Base-by-base conservation (phyloP, 2,797 vertebrate species). In the Jordanella pulchra region DNA sequence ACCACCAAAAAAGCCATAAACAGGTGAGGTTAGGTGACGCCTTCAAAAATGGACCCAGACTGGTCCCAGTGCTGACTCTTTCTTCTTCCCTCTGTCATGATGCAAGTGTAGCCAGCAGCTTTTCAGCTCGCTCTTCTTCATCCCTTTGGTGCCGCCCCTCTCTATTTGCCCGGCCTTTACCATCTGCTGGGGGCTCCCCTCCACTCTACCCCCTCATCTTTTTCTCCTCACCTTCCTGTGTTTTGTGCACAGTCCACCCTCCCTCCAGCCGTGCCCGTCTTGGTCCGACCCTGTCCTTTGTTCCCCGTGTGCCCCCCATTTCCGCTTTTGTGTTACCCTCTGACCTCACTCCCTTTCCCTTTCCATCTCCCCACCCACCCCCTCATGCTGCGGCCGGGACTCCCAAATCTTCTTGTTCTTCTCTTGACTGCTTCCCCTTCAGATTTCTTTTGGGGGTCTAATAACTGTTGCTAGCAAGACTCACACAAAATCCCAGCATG, bases 211-310 rank as follows among this genome's bases (percentile, higher is more conserved):
- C 84, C 87, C 82, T 88, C 92, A 91, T 93, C 92, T 94, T 91
- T 92, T 92, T 89, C 84, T 92, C 83, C 89, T 81, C 84, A 91
- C 92, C 93, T 93, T 93, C 93, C 91, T 94, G 93, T 94, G 93
- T 94, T 94, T 94, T 89, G 87, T 91, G 77, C 77, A 73, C 69
- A 69, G 80, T 85, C 69, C 74, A 72, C 85, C 86, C 84, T 70
- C 84, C 79, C 65, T 88, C 81, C 83, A 90, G 92, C 91, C 91
- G 92, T 92, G 87, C 93, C 89, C 84, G 79, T 82, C 87, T 78
- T 69, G 48, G 90, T 86, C 79, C 92, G 71, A 70, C 89, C 91
- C 86, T 72, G 45, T 79, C 83, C 80, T 93, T 94, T 94, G 93
- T 94, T 91, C 76, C 73, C 78, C 65, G 72, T 73, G 72, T 80